These are phyloP conservation scores for Crotalus tigris DNA, from an alignment of 2,113 vertebrate genomes.

Conservation along the genomic window DNA sequence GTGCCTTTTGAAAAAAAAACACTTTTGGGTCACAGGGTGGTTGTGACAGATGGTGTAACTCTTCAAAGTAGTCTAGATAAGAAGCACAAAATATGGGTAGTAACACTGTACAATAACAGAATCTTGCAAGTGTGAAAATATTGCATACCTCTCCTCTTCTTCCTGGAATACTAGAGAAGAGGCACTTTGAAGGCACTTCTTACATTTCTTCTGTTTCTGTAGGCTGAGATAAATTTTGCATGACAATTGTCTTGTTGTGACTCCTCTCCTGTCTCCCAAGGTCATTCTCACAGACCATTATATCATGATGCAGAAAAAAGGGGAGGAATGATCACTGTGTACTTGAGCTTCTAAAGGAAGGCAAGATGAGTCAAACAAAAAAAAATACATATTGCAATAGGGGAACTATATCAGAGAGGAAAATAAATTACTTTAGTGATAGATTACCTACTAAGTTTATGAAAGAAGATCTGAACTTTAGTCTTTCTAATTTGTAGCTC, in stretches of 20 bases:
- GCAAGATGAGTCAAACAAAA: background rate
- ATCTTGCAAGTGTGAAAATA: background rate
- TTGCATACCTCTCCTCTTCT: background rate
- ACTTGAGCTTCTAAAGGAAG: background rate
- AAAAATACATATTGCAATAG: background rate
- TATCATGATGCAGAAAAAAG: background rate
- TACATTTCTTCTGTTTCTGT: background rate
- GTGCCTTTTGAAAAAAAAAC: background rate
- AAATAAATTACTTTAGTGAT: background rate
- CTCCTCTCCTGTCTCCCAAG: background rate
- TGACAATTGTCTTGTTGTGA: background rate
- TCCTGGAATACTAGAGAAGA: background rate
- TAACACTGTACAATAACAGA: background rate
- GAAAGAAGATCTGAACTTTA: background rate
- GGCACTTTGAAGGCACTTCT: background rate
- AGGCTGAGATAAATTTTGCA: background rate
- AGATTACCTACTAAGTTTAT: background rate
- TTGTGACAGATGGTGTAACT: background rate
- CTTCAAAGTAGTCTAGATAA: background rate
- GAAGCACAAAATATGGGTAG: background rate
- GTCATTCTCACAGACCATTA: background rate
- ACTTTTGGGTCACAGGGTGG: background rate
- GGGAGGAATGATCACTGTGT: background rate
- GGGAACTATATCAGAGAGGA: background rate
- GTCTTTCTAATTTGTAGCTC: background rate